Evolutionary conservation across 2,113 vertebrate genomes (phyloP), one percentile per base, ranked within the genome.

Genomic region (Crotophaga sulcirostris): DNA sequence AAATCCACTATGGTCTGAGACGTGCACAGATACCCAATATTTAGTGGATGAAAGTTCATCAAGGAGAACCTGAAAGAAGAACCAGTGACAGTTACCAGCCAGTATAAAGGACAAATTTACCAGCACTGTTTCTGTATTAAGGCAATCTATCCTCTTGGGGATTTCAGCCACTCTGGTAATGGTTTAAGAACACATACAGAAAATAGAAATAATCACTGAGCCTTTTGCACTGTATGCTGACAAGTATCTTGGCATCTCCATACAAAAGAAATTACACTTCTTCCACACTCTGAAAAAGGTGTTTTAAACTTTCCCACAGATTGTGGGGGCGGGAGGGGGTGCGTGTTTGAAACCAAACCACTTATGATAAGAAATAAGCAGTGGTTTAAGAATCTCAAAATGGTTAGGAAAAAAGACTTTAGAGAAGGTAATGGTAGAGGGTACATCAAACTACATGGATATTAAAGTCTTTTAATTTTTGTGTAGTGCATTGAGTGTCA

Each of bases 1-100:
- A 97, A 99, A 99, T 69, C 99, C 99, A 72, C 99, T 99, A 93
- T 99, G 99, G 97, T 99, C 99, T 1, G 99, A 99, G 77, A 99
- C 99, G 29, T 99, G 99, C 98, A 98, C 96, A 85, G 99, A 99
- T 51, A 99, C 99, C 99, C 99, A 99, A 1, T 98, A 98, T 66
- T 98, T 99, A 95, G 98, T 99, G 59, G 98, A 99, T 79, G 98
- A 98, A 51, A 99, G 98, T 97, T 99, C 99, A 86, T 99, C 99
- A 2, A 98, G 98, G 73, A 99, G 98, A 94, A 99, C 96, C 99
- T 99, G 97, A 40, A 94, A 94, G 12, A 92, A 74, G 87, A 96
- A 69, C 16, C 33, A 79, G 73, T 1, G 1, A 81, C 21, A 94
- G 24, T 63, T 64, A 94, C 78, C 36, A 77, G 36, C 13, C 44